These are phyloP conservation scores for Cheirogaleus medius DNA, from an alignment of 2,113 vertebrate genomes.

Conservation along the genomic window DNA sequence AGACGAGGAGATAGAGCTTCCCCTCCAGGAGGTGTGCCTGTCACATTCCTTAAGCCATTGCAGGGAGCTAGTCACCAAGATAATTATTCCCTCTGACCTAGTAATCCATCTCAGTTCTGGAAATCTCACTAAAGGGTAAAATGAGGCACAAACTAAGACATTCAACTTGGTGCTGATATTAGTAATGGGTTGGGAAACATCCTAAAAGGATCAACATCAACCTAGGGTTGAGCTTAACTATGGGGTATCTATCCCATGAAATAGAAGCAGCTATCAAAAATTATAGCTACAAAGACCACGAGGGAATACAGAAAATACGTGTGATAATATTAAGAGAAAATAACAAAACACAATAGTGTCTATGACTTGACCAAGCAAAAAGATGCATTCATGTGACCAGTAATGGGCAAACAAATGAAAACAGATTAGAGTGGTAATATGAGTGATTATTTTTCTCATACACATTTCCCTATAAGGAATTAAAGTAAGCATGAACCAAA, in stretches of 20 bases:
- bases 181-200: neutral
- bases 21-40: neutral
- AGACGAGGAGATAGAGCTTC: neutral
- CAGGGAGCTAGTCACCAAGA: neutral
- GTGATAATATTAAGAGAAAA: neutral
- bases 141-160: neutral
- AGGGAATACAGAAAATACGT: neutral
- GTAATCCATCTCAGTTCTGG: constrained; percentile 13
- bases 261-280: neutral
- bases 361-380: neutral
- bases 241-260: neutral
- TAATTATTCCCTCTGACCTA: neutral
- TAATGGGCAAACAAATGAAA: neutral
- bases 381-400: neutral
- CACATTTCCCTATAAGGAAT: neutral
- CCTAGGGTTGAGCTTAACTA: neutral
- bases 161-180: neutral
- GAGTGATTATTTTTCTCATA: neutral
- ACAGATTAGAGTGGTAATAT: rapidly evolving
- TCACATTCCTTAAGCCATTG: neutral
- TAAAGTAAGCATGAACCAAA: neutral
- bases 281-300: neutral
- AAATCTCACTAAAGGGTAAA: neutral
- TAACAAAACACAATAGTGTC: neutral
- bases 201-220: neutral